Evolutionary conservation across 2,113 vertebrate genomes (phyloP), one percentile per base, ranked within the genome.

Genomic region (Machaerirhynchus nigripectus): DNA sequence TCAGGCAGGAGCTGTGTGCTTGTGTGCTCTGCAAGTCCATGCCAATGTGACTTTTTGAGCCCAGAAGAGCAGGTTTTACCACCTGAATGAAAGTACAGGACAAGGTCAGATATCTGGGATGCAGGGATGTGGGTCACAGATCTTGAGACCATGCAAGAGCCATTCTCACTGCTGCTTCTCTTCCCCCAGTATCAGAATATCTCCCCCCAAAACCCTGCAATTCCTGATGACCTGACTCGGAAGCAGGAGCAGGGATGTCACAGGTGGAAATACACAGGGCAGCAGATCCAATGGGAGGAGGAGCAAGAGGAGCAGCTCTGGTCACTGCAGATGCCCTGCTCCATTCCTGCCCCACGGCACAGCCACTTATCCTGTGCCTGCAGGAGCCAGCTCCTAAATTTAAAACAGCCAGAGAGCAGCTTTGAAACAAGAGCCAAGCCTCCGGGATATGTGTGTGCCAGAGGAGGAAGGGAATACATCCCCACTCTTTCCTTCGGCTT

Each of bases 41-140:
- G 0, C 20, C 42, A 80, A 13, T 3, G 0, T 12, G 28, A 60
- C 33, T 33, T 77, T 39, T 30, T 52, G 50, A 80, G 60, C 35
- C 50, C 7, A 35, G 40, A 47, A 49, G 15, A 74, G 14, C 11
- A 2, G 0, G 3, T 87, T 92, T 64, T 21, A 52, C 3, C 49
- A 69, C 21, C n/a, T 2, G 2, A 40, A 37, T 2, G 2, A 12
- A 11, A 47, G 20, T 3, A 26, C 7, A 24, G 23, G 26, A 52
- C 30, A 28, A 53, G 13, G 11, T 0, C 0, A 0, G 27, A 35
- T 30, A 23, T 0, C 1, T 8, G 55, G 60, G 44, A 65, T 9
- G 18, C 35, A 19, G 39, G 11, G 70, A 81, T 17, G 15, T 6
- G 27, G n/a, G 39, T 3, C 60, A 59, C 42, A 40, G 63, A 77